Evolutionary conservation across 2,797 vertebrate genomes (phyloP).

Genomic region (Chromis chromis): DNA sequence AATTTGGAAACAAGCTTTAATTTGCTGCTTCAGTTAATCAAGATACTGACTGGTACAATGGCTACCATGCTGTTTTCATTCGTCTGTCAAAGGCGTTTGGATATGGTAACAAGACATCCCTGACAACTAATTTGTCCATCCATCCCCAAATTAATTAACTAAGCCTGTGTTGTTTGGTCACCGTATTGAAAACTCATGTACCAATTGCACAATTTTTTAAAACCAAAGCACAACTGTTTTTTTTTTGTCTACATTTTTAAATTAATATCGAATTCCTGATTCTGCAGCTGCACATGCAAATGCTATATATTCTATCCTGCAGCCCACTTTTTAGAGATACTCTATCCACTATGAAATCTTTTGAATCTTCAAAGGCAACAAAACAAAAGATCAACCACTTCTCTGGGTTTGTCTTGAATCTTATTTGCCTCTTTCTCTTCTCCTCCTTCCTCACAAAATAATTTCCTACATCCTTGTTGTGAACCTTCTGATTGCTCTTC

Average conservation of each 20-base stretch:
- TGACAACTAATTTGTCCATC: background rate
- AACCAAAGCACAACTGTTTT: too few relatives aligned
- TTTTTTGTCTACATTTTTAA: background rate
- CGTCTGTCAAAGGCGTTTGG: background rate
- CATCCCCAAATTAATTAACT: background rate
- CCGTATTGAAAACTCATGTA: background rate
- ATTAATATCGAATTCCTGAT: background rate
- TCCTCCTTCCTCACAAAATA: background rate
- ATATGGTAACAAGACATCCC: background rate
- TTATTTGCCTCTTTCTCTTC: conserved; percentile 3
- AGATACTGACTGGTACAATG: background rate
- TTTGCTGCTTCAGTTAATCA: conserved; percentile 19
- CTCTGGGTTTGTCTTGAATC: conserved; percentile 13
- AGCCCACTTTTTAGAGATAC: background rate
- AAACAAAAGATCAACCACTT: background rate
- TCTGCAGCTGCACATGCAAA: conserved; percentile 1
- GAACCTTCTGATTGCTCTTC: conserved; percentile 1
- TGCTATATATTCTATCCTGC: background rate
- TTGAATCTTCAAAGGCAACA: conserved; percentile 17
- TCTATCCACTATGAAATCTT: conserved; percentile 7
- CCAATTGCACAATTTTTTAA: background rate
- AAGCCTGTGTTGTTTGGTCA: background rate
- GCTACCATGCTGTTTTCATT: background rate
- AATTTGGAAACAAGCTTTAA: conserved; percentile 15
- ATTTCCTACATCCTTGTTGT: conserved; percentile 26